phyloP scores from a whole-genome alignment of 64 coral and sea anemone genomes.

The Actinia equina region DNA sequence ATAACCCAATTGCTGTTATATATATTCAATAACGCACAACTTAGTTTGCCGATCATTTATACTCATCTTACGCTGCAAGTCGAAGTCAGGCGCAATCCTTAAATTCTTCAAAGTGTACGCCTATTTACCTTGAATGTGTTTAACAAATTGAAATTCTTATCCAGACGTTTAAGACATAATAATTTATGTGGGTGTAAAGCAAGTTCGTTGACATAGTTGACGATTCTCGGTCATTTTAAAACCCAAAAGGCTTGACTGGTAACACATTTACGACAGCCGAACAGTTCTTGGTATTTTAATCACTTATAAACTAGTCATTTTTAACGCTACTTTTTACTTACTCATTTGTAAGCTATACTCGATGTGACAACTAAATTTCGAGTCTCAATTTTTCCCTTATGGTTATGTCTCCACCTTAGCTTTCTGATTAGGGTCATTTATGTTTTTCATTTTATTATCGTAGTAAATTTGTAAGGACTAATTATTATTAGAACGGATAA shows the following conservation, averaged over 20 bases:
- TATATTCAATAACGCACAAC: too few species aligned
- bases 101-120: neutral
- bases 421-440: neutral
- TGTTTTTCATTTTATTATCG: neutral
- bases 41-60: too few species aligned
- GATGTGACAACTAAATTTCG: neutral
- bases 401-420: neutral
- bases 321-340: neutral
- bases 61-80: neutral
- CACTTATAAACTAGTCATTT: neutral
- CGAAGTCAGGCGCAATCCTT: neutral
- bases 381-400: neutral
- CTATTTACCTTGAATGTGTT: neutral
- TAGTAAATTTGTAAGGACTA: neutral
- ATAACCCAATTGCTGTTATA: too few species aligned
- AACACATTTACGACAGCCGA: neutral
- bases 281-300: neutral
- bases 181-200: neutral
- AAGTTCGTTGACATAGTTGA: neutral
- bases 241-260: neutral
- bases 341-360: neutral
- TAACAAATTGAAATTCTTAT: conserved; percentile 6
- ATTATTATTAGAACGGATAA: too few species aligned
- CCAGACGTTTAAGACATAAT: neutral
- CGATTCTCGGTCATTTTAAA: neutral